These are phyloP conservation scores for Elymnias hypermnestra DNA, from an alignment of 1,140 invertebrate species.

Conservation along the genomic window DNA sequence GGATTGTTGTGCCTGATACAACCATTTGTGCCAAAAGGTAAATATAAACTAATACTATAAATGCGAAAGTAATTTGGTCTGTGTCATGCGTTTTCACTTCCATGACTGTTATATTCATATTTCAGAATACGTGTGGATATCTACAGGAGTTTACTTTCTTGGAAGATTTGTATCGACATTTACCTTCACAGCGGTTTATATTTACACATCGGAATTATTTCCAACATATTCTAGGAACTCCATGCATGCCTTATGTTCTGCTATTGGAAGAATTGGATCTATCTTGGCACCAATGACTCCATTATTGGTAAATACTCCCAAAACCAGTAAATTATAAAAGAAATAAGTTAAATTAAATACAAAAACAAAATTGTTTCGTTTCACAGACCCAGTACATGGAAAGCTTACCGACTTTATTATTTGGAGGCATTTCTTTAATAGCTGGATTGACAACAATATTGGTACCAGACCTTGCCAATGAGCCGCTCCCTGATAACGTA, in stretches of 20 bases:
- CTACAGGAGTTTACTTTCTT: slow-evolving; percentile 69
- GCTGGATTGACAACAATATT: slow-evolving; percentile 45
- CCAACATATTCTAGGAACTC: slow-evolving; percentile 81
- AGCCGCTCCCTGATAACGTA: slow-evolving; percentile 53
- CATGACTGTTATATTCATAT: no score
- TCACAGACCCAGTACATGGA: slow-evolving; percentile 31
- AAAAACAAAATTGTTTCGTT: neutral
- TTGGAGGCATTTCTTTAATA: slow-evolving; percentile 30
- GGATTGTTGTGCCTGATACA: slow-evolving; percentile 39
- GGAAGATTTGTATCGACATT: slow-evolving; percentile 80
- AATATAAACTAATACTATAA: no score
- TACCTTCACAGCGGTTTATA: slow-evolving; percentile 77
- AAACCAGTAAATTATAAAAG: no score
- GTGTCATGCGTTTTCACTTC: no score
- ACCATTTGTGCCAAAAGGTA: slow-evolving; percentile 43
- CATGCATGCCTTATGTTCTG: slow-evolving; percentile 80
- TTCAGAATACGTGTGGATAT: slow-evolving; percentile 36
- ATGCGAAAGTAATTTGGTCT: no score
- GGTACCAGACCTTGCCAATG: slow-evolving; percentile 48
- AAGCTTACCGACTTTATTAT: slow-evolving; percentile 32
- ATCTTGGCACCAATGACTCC: slow-evolving; percentile 81
- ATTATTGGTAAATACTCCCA: slow-evolving; percentile 57
- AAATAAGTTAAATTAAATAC: slow-evolving; percentile 1
- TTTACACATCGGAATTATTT: slow-evolving; percentile 82
- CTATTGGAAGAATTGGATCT: slow-evolving; percentile 81